Base-by-base conservation (phyloP, 1,140 invertebrate genomes). In the Eupristina koningsbergeri region DNA sequence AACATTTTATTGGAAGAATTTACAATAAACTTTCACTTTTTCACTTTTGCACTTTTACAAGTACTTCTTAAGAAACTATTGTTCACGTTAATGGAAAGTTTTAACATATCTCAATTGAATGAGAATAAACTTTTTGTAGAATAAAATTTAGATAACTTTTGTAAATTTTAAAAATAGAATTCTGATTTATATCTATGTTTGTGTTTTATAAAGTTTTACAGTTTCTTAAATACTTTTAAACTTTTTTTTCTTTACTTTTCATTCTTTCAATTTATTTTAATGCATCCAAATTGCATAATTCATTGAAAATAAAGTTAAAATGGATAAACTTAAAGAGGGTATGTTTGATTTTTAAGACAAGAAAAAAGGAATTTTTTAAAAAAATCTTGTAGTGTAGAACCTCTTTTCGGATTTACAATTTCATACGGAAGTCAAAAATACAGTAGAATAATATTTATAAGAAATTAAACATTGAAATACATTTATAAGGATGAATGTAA, bases 61-160 rank as follows among this genome's bases (percentile, higher is more conserved):
- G 13, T 9, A 50, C 1, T 15, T 50, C 41, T 45, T 7, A 50
- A 7, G 67, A 71, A 39, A 41, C 36, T 41, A 71, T 71, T 71
- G 22, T 34, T 69, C 34, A 69, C 39, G 9, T 71, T 0, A 71
- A 71, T 22, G 67, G 41, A 19, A 0, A 26, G n/a, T 19, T 71
- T 71, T 9, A 8, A 41, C 41, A 9, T 41, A 71, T 41, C 36
- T 41, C 22, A 8, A n/a, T 71, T 41, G 67, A 71, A 71, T 71
- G 26, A 71, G 19, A 71, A 71, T 41, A 71, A 41, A 71, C 22
- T 71, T 71, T 71, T 36, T 17, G 9, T 41, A 19, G 36, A 36
- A 71, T 41, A 17, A 41, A 67, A 71, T 71, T 71, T 6, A 19
- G 22, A 71, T 71, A 71, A 71, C 41, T 41, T 71, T 69, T 69